Base-by-base conservation (phyloP, 92 coral and sea anemone species). In the Phenganax stokvisi region DNA sequence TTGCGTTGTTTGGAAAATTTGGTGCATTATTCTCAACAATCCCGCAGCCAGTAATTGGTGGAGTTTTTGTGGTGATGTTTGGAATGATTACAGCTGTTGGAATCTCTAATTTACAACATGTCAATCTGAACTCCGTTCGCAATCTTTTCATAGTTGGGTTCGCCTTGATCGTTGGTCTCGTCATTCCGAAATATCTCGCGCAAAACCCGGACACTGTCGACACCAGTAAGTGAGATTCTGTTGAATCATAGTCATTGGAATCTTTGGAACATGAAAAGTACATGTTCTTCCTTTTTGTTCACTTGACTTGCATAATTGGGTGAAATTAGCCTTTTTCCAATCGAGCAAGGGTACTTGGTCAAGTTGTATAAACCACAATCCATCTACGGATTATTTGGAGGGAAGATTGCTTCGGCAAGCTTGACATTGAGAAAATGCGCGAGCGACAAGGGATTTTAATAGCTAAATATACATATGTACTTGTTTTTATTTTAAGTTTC, bases 21-120 rank as follows among this genome's bases (percentile, higher is more conserved):
- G 97, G 97, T 7, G 97, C 97, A 28, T 27, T 87, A 17, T 92
- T 92, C 80, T 89, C 91, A 57, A 92, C 92, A 77, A 90, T 92
- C 52, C 97, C 97, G 0, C 90, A 90, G 63, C 97, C 97, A 17
- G 89, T 92, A 15, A 91, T 92, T 59, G 97, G 97, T 58, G 97
- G 97, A 55, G 87, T 92, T 29, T 90, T 87, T 75, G 71, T 86
- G 85, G 89, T 87, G 61, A 85, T 91, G 97, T 91, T 91, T 83
- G 97, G 97, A 73, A 89, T 91, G 84, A 89, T 91, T 10, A 72
- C 90, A 10, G 88, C 90, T 1, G 97, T 92, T 16, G 97, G 97
- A 47, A 86, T 92, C 65, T 92, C 97, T 0, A 92, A 85, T 77
- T 78, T 92, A 17, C 94, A 92, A 85, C 89, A 82, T 60, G 97